These are phyloP conservation scores for Rhamnusium bicolor DNA, from an alignment of 2,888 invertebrate species.

Conservation along the genomic window DNA sequence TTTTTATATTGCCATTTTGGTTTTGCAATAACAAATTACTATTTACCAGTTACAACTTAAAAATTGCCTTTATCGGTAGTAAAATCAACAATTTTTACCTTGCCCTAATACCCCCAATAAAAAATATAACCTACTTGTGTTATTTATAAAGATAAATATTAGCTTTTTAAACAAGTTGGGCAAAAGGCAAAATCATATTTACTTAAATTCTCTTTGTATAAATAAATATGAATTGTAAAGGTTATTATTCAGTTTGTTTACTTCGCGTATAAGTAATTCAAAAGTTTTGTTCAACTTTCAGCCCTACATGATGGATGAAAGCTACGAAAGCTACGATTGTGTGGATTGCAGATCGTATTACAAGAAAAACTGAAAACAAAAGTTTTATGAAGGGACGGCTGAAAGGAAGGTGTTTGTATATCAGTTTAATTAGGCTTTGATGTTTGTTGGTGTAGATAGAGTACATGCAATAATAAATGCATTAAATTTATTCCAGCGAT, in stretches of 20 bases:
- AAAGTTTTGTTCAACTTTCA: conserved; percentile 31
- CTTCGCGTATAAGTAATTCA: conserved; percentile 29
- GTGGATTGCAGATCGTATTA: conserved; percentile 8
- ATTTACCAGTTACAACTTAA: too few relatives aligned
- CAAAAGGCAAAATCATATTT: conserved; percentile 12
- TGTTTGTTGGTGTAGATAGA: conserved; percentile 8
- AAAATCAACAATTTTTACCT: background rate
- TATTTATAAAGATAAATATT: conserved; percentile 8
- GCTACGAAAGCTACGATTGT: background rate
- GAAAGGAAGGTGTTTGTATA: conserved; percentile 1
- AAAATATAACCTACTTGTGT: conserved; percentile 2
- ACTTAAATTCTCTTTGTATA: conserved; percentile 16
- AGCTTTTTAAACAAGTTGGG: conserved; percentile 14
- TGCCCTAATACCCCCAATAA: background rate
- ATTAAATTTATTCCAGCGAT: conserved; percentile 10
- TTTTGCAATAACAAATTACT: too few relatives aligned
- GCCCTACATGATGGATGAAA: conserved; percentile 27
- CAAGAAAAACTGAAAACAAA: conserved; percentile 27
- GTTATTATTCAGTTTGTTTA: conserved; percentile 27
- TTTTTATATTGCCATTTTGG: too few relatives aligned
- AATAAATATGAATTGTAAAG: conserved; percentile 22
- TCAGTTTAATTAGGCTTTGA: conserved; percentile 21
- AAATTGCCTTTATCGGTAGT: background rate
- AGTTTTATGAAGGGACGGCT: conserved; percentile 7
- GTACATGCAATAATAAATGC: conserved; percentile 12